Conservation (phyloP, 2,888 invertebrate genomes). For the Ferdinandea cuprea region DNA sequence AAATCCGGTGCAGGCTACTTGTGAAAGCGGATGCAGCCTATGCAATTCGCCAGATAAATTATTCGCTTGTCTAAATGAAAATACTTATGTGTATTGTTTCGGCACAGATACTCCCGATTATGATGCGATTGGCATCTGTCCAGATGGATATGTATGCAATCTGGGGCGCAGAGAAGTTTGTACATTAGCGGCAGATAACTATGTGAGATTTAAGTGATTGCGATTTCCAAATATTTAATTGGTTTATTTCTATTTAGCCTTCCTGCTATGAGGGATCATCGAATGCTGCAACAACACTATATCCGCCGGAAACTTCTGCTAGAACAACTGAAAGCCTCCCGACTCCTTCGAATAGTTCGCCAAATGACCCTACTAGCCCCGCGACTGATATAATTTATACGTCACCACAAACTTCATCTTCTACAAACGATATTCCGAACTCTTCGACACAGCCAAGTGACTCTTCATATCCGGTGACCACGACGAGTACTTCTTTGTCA, state of each 20-base stretch:
- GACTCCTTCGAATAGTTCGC: not conserved
- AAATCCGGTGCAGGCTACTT: conserved; percentile 65
- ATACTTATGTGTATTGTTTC: conserved; percentile 75
- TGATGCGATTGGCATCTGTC: conserved; percentile 59
- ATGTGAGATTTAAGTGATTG: conserved; percentile 50
- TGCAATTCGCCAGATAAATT: conserved; percentile 54
- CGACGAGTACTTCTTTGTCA: not conserved
- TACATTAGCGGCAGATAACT: conserved; percentile 26
- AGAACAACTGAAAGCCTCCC: conserved; percentile 30
- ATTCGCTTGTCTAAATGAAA: conserved; percentile 75
- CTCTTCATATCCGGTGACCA: not conserved
- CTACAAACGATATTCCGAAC: not conserved
- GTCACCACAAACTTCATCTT: not conserved
- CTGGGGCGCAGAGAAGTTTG: conserved; percentile 65
- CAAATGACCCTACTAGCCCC: not conserved
- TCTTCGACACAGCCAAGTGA: too few relatives aligned
- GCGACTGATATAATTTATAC: not conserved
- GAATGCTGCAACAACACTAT: not conserved
- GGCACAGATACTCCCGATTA: conserved; percentile 48
- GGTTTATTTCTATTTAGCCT: conserved; percentile 14
- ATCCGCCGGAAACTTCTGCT: conserved; percentile 1
- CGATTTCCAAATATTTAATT: not conserved
- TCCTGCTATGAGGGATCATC: conserved; percentile 37
- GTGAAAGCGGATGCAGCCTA: conserved; percentile 66
- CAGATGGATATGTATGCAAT: conserved; percentile 74